phyloP scores from a whole-genome alignment of 2,888 invertebrate genomes.

The Drosophila longiperda region DNA sequence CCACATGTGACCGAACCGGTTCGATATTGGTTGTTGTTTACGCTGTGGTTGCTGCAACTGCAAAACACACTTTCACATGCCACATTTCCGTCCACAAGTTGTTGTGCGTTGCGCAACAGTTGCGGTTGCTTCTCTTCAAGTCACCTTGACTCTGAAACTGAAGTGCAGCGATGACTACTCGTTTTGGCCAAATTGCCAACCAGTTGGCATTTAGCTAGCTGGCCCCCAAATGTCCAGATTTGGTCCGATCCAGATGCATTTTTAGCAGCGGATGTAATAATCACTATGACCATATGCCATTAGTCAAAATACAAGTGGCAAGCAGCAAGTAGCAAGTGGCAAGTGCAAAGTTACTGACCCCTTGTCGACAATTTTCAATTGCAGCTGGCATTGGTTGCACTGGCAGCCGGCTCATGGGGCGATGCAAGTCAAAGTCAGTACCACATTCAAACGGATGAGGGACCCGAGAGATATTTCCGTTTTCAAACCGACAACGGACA shows the following conservation, averaged over 20 bases:
- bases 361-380: conserved; percentile 56
- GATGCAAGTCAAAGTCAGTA: conserved; percentile 87
- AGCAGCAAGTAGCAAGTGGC: conserved; percentile 22
- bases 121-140: conserved; percentile 57
- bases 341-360: conserved; percentile 46
- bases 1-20: conserved; percentile 55
- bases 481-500: conserved; percentile 96
- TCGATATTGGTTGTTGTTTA: conserved; percentile 13
- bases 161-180: conserved; percentile 41
- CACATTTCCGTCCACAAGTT: conserved; percentile 64
- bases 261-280: conserved; percentile 22
- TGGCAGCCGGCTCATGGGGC: conserved; percentile 80
- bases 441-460: conserved; percentile 96
- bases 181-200: conserved; percentile 37
- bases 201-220: conserved; percentile 30
- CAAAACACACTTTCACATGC: conserved; percentile 69
- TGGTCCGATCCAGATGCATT: conserved; percentile 46
- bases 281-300: conserved; percentile 29
- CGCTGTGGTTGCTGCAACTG: conserved; percentile 22
- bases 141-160: conserved; percentile 74
- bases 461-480: conserved; percentile 95
- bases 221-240: conserved; percentile 28
- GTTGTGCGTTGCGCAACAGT: conserved; percentile 58
- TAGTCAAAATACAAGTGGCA: conserved; percentile 41
- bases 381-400: conserved; percentile 70